Evolutionary conservation across 2,888 invertebrate species (phyloP).

Genomic region (Prenolepis imparis): DNA sequence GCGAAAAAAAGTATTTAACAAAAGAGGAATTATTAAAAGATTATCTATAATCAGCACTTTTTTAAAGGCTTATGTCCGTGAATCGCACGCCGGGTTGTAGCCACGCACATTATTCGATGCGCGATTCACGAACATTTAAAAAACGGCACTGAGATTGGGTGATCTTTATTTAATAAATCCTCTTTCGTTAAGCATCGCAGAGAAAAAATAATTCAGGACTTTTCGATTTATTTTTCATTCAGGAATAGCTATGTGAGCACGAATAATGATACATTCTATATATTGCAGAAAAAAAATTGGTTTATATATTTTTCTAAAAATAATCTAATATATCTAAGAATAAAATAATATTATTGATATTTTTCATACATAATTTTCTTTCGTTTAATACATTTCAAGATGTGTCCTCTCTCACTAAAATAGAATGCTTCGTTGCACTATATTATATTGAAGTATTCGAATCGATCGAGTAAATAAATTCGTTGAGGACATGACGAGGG

Average conservation of each 20-base stretch:
- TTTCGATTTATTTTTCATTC: too few relatives aligned
- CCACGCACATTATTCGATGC: neutral
- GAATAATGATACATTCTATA: neutral
- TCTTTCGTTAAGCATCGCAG: too few relatives aligned
- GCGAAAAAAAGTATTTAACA: neutral
- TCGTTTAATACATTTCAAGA: neutral
- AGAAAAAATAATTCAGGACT: too few relatives aligned
- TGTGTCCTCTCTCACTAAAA: neutral
- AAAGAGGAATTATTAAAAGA: neutral
- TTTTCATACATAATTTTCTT: neutral
- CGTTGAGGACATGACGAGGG: constrained; percentile 33
- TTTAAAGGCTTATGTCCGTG: neutral
- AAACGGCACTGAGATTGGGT: neutral
- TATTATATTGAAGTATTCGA: constrained; percentile 41
- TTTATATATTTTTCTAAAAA: neutral
- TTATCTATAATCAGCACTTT: neutral
- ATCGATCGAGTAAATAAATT: constrained; percentile 53
- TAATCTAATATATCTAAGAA: too few relatives aligned
- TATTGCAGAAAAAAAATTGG: neutral
- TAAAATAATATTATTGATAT: neutral
- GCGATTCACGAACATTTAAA: neutral
- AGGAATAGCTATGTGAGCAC: too few relatives aligned
- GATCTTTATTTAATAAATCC: too few relatives aligned
- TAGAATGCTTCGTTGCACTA: neutral
- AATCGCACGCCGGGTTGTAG: neutral